Conservation (phyloP, 2,113 vertebrate species). For the Upupa epops region DNA sequence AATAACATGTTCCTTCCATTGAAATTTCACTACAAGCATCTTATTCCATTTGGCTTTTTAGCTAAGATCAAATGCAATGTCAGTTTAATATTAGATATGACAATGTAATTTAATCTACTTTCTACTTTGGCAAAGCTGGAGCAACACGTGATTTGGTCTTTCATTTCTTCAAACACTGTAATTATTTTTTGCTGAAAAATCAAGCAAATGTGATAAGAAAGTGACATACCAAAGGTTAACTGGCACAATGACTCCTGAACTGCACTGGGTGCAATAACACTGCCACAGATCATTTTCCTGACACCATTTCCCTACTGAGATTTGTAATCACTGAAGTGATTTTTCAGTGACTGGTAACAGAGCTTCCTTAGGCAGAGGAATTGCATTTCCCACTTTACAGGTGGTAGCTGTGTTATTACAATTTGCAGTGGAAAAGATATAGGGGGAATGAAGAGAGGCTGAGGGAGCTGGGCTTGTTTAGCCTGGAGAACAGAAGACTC, state of each 20-base stretch:
- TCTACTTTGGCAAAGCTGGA: neutral
- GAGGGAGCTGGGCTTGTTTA: no score
- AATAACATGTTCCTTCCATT: neutral
- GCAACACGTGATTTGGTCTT: neutral
- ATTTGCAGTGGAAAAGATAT: neutral
- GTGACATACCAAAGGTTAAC: neutral
- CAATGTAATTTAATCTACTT: neutral
- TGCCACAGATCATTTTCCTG: neutral
- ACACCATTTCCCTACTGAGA: neutral
- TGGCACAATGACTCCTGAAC: neutral
- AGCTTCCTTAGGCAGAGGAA: neutral
- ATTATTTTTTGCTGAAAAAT: neutral
- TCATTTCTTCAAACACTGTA: neutral
- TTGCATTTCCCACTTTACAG: neutral
- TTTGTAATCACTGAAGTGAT: neutral
- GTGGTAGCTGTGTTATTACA: neutral
- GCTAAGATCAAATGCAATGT: neutral
- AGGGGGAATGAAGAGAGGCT: no score
- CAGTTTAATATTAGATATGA: neutral
- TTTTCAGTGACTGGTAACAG: neutral
- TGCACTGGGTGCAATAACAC: neutral
- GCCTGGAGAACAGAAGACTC: no score
- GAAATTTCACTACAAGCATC: neutral
- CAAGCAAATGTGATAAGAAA: neutral
- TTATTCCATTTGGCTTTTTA: neutral